Percentiles rank a stretch among this genome's conserved stretches.
phyloP scores from a whole-genome alignment of 2,888 invertebrate genomes.

The Drosophila niveifrons region DNA sequence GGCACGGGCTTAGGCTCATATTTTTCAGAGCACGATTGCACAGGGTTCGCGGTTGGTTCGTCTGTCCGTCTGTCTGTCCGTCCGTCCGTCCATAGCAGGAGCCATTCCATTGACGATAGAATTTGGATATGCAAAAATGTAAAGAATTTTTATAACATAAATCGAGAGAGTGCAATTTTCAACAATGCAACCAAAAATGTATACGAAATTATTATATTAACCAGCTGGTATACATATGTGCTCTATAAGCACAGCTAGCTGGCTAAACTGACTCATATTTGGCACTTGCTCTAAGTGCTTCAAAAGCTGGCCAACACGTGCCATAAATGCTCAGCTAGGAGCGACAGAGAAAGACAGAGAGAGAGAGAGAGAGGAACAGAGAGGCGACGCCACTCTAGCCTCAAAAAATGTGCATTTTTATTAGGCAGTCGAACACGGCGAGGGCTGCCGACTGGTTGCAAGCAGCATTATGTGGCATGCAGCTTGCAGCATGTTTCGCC shows the following conservation, averaged over 20 bases:
- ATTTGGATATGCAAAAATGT: slow-evolving; percentile 62
- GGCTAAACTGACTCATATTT: background rate
- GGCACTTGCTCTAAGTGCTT: background rate
- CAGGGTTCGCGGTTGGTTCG: slow-evolving; percentile 1
- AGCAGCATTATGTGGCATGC: slow-evolving; percentile 17
- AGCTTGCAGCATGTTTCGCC: slow-evolving; percentile 18
- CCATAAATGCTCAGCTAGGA: slow-evolving; percentile 25
- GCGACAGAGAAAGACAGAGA: slow-evolving; percentile 9
- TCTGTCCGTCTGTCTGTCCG: background rate
- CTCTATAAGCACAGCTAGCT: background rate
- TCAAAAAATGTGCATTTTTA: slow-evolving; percentile 38
- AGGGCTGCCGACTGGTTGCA: slow-evolving; percentile 48
- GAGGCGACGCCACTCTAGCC: background rate
- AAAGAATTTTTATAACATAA: slow-evolving; percentile 44
- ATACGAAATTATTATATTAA: background rate
- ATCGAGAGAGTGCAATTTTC: background rate
- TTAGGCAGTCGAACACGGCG: slow-evolving; percentile 19
- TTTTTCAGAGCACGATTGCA: slow-evolving; percentile 50
- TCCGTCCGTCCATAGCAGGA: slow-evolving; percentile 16
- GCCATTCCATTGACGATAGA: slow-evolving; percentile 47
- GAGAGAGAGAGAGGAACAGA: background rate
- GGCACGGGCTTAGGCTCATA: slow-evolving; percentile 72
- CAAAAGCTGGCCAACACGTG: slow-evolving; percentile 42
- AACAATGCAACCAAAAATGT: background rate
- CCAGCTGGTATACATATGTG: background rate